Evolutionary conservation across 2,797 vertebrate species (phyloP).

Genomic region (Odontamblyopus rebecca): DNA sequence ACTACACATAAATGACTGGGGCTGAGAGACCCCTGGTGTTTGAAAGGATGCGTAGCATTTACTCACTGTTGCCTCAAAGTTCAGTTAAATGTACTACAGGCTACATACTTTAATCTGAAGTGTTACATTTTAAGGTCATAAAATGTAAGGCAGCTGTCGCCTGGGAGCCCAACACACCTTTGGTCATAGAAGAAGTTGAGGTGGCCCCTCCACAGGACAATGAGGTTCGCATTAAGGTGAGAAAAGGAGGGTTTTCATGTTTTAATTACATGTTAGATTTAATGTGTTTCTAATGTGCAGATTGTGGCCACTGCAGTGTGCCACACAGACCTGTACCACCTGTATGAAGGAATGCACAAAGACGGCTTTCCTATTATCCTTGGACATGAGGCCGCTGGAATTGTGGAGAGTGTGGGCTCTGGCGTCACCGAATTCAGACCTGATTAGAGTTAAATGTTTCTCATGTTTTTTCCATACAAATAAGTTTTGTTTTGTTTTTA

Average conservation of each 20-base stretch:
- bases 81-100: too few species aligned
- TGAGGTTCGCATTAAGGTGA: conserved; percentile 91
- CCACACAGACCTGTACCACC: conserved; percentile 74
- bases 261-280: background rate
- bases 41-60: too few species aligned
- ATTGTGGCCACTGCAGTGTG: conserved; percentile 75
- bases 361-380: conserved; percentile 70
- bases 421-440: conserved; percentile 56
- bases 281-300: conserved; percentile 36
- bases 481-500: too few species aligned
- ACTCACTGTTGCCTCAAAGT: too few species aligned
- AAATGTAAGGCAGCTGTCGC: conserved; percentile 12
- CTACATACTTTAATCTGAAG: background rate
- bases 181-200: conserved; percentile 11
- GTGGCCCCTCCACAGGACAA: conserved; percentile 80
- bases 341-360: conserved; percentile 55
- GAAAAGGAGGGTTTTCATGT: background rate
- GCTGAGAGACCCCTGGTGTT: too few species aligned
- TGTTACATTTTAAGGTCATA: background rate
- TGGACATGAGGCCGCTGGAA: conserved; percentile 76
- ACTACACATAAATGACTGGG: too few species aligned
- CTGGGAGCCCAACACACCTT: conserved; percentile 8
- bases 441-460: conserved; percentile 54
- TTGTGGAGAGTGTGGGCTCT: conserved; percentile 71
- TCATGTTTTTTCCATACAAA: background rate